These are phyloP conservation scores for Palloptera scutellata DNA, from an alignment of 2,888 invertebrate genomes.

Conservation along the genomic window DNA sequence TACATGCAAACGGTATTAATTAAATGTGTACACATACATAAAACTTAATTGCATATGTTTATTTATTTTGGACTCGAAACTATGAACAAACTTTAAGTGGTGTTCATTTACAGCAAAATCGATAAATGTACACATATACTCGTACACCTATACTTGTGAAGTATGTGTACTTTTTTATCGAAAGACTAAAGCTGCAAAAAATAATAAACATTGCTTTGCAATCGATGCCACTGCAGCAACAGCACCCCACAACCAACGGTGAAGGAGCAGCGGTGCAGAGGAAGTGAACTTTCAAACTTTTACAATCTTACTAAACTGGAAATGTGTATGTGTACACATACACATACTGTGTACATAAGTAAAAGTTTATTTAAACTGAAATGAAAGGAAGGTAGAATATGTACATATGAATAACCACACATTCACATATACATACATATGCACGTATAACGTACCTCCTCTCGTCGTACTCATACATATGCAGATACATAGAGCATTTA, in stretches of 20 bases:
- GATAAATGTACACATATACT: slow-evolving; percentile 1
- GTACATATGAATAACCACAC: too few species aligned
- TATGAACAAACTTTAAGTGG: too few species aligned
- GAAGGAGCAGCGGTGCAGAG: background rate
- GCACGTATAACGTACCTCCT: too few species aligned
- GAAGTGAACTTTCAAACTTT: background rate
- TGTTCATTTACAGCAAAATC: background rate
- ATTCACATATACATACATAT: background rate
- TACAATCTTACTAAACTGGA: background rate
- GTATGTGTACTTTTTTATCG: background rate
- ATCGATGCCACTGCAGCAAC: slow-evolving; percentile 15
- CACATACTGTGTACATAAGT: background rate
- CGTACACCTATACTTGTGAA: slow-evolving; percentile 3
- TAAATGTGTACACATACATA: too few species aligned
- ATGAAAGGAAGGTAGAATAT: too few species aligned
- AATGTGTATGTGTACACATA: background rate
- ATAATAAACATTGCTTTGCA: too few species aligned
- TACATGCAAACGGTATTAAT: too few species aligned
- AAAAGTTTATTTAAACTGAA: too few species aligned
- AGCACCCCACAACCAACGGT: background rate
- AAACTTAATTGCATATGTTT: too few species aligned
- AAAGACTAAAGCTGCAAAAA: slow-evolving; percentile 22
- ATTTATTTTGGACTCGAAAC: too few species aligned
- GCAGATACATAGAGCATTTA: background rate
- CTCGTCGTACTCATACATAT: background rate